Base-by-base conservation (phyloP, 2,113 vertebrate species). In the Varanus komodoensis region DNA sequence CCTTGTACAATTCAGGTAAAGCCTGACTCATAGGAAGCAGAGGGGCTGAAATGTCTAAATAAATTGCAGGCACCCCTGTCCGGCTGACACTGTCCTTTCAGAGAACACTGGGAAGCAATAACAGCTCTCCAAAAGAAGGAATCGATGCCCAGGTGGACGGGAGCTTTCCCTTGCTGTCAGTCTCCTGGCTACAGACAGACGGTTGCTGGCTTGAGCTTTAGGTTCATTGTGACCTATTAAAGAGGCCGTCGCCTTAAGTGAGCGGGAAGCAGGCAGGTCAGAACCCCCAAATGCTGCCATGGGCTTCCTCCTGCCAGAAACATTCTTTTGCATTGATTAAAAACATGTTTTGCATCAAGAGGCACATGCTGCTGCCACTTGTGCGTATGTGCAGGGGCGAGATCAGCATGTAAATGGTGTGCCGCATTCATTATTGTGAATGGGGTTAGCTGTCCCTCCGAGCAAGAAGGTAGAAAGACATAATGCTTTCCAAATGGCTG, bases 401-500 rank as follows among this genome's bases (percentile, higher is more conserved):
- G 6, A 9, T 25, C 73, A 29, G 4, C 12, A 34, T 3, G 8
- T 48, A 87, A 87, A 86, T 48, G 77, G 38, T 71, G 23, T 69
- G 15, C 29, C 44, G 6, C 2, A 15, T 29, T 78, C 48, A 25
- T 88, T 84, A n/a, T 82, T 86, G 67, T n/a, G n/a, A 87, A 87
- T 68, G 0, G 8, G 0, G 0, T 17, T 68, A 74, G 27, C 17
- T 38, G 52, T 87, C 74, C 38, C 44, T 92, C 50, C 64, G 50
- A 83, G 88, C 0, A 12, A 88, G 74, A 85, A 91, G 61, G 48
- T 27, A 83, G 90, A 68, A 44, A 29, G 23, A 68, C 27, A 54
- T n/a, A 44, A 21, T 54, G 32, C 52, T 93, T 84, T 91, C 57
- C 82, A 94, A 91, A 61, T 34, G 89, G 14, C 8, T 12, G 91